Conservation (phyloP, 2,797 vertebrate genomes). For the Bothrops alternatus region DNA sequence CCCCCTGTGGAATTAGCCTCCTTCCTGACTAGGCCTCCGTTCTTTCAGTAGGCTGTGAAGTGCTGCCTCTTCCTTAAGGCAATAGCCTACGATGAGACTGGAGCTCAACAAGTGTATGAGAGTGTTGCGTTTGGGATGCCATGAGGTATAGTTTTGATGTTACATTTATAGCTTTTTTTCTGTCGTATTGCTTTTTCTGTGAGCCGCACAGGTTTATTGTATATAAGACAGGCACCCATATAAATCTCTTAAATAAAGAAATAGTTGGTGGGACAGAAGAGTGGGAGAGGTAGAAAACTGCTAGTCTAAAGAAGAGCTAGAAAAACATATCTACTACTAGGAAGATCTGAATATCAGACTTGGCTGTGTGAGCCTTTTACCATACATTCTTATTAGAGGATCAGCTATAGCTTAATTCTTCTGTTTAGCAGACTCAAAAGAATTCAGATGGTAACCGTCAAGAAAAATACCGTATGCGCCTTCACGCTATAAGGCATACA, state of each 20-base stretch:
- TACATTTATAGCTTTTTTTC: neutral
- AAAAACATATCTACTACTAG: neutral
- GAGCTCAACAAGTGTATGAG: neutral
- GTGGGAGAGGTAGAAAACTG: neutral
- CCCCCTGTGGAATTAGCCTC: neutral
- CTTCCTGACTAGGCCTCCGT: neutral
- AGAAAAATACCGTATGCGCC: neutral
- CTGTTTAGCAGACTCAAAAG: neutral
- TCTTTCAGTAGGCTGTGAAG: neutral
- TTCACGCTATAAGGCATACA: neutral
- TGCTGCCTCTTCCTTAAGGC: neutral
- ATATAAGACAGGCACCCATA: neutral
- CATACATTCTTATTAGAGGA: fast-evolving
- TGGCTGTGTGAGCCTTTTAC: neutral
- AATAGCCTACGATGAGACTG: neutral
- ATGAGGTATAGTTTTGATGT: neutral
- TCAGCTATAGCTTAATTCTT: neutral
- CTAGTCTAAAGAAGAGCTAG: neutral
- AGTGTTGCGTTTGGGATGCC: neutral
- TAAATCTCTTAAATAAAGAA: neutral
- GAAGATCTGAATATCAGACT: neutral
- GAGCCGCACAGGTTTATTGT: neutral
- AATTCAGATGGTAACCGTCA: neutral
- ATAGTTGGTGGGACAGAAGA: neutral
- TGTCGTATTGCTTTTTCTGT: neutral